Evolutionary conservation across 2,113 vertebrate genomes (phyloP), one percentile per base, ranked within the genome.

Genomic region (Beaufortia kweichowensis): DNA sequence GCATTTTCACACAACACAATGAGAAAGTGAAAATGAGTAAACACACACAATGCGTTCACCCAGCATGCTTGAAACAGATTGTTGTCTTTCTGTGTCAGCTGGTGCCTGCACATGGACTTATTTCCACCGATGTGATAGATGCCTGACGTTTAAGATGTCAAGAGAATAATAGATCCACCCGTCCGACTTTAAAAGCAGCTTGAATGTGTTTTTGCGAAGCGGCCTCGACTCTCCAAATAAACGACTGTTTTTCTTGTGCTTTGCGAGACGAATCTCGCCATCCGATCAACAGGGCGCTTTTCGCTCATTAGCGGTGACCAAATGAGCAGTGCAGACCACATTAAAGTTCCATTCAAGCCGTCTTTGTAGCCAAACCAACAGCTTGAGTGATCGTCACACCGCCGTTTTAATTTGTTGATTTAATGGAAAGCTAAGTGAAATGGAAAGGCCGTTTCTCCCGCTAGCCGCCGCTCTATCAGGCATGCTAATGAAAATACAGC

Each of bases 111-210:
- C 76, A 79, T 50, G 17, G 57, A 65, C 53, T 62, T 29, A 68
- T 79, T 73, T 81, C 23, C 53, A 83, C 59, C 31, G 21, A 41
- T 79, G 70, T 79, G 76, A 77, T 73, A 28, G 68, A 81, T 81
- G 66, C 55, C 61, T 78, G 78, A 63, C 9, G 31, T 41, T 75
- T 61, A 81, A 72, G 39, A 66, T 69, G 79, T 79, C 79, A 81
- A 11, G 56, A 76, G 67, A 59, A 63, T 67, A 84, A 67, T 33
- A 77, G 19, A 69, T 67, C 59, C 12, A 19, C 60, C 26, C 14
- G 10, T 71, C 33, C 61, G 28, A 50, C 17, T 79, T 77, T 17
- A 67, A 67, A 76, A 59, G 41, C 26, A n/a, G 14, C 46, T 67
- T 23, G 39, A 72, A 79, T 56, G 50, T 82, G 56, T 28, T 53